Evolutionary conservation across 2,113 vertebrate genomes (phyloP), one percentile per base, ranked within the genome.

Genomic region (Cyprinus carpio): DNA sequence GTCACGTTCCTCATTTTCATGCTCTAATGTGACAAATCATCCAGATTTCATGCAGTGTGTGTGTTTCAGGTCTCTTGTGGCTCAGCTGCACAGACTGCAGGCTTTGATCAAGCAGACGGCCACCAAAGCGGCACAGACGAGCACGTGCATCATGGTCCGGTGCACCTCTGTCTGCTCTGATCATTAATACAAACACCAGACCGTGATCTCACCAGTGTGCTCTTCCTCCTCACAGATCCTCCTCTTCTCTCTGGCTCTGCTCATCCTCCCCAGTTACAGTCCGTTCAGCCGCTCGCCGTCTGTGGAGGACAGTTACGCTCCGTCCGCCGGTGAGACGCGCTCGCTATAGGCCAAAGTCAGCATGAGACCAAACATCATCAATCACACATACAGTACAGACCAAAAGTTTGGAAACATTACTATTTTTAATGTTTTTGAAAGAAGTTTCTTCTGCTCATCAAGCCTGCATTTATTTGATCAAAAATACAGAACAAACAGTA

Each of bases 51-150:
- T 54, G 49, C 15, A 16, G 49, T 75, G 54, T 81, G 13, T 88
- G 12, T 92, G 85, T 18, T 8, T 15, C 91, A 99, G 97, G 87
- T 97, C 96, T 18, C 93, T 98, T 65, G 87, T 96, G 87, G 84
- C 82, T 82, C 96, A 97, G 91, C 93, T 98, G 37, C 93, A 85
- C 6, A 95, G 90, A 20, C 93, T 98, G 2, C 96, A 96, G 91
- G 88, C 91, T 51, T 93, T 97, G 62, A 91, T 96, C 82, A 95
- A 93, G 75, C 95, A 91, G 75, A 97, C 96, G 0, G 95, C 94
- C 85, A 94, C 86, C 62, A 98, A 96, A 85, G 96, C 96, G 3
- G 95, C 96, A 0, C 97, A 98, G 93, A 99, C 97, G 56, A 93
- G 96, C 92, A 96, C 96, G 75, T 97, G 96, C 25, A 40, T 96